phyloP scores from a whole-genome alignment of 2,888 invertebrate genomes.

The Syrphus vitripennis region DNA sequence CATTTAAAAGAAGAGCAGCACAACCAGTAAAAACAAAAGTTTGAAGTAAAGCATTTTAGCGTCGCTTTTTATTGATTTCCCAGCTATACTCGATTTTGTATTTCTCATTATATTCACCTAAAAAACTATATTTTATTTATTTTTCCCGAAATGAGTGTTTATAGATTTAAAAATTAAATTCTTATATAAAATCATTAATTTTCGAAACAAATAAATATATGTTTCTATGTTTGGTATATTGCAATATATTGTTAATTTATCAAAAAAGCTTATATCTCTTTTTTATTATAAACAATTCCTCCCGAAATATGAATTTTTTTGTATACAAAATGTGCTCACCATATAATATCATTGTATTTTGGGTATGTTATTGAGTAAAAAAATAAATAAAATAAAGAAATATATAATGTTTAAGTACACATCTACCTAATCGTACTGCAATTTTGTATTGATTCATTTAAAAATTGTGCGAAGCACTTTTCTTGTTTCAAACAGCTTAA shows the following conservation, averaged over 20 bases:
- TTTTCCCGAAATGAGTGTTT: not conserved
- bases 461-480: conserved; percentile 59
- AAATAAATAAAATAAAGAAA: conserved; percentile 27
- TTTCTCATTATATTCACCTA: not conserved
- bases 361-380: conserved; percentile 17
- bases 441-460: conserved; percentile 59
- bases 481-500: conserved; percentile 65
- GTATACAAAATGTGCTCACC: conserved; percentile 19
- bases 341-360: conserved; percentile 29
- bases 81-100: conserved; percentile 23
- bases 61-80: conserved; percentile 46
- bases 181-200: not conserved
- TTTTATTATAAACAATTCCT: not conserved
- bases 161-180: not conserved
- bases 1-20: conserved; percentile 62
- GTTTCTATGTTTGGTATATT: not conserved
- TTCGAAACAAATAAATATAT: not conserved
- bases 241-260: not conserved
- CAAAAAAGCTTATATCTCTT: not conserved
- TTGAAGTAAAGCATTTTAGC: conserved; percentile 47
- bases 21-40: conserved; percentile 48
- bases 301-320: not conserved
- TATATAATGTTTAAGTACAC: conserved; percentile 51
- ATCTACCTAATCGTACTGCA: conserved; percentile 53
- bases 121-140: not conserved